These are phyloP conservation scores for Esperia sulphurella DNA, from an alignment of 2,888 invertebrate species.

Conservation along the genomic window DNA sequence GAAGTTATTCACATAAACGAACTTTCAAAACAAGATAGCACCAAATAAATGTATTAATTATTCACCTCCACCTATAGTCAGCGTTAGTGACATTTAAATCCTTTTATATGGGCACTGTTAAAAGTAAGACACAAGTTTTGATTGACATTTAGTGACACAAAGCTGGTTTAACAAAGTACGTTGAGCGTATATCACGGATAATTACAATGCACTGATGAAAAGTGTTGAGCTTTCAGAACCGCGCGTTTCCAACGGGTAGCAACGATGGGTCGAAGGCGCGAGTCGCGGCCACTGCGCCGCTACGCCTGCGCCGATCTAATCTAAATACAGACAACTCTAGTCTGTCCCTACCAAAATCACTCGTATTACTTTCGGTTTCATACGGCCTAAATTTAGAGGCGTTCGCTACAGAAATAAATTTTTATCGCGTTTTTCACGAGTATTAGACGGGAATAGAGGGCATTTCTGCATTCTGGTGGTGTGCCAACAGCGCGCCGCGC, in stretches of 20 bases:
- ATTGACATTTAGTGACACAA: slow-evolving; percentile 22
- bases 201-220: slow-evolving; percentile 5
- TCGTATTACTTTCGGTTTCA: slow-evolving; percentile 75
- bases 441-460: slow-evolving; percentile 65
- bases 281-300: slow-evolving; percentile 24
- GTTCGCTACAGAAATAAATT: slow-evolving; percentile 75
- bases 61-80: slow-evolving; percentile 72
- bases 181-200: slow-evolving; percentile 9
- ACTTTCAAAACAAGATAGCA: background rate
- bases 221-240: slow-evolving; percentile 10
- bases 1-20: background rate
- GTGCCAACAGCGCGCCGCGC: slow-evolving; percentile 53
- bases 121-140: slow-evolving; percentile 27
- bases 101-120: slow-evolving; percentile 34
- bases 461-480: slow-evolving; percentile 57
- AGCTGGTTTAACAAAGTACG: slow-evolving; percentile 15
- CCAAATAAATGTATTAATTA: slow-evolving; percentile 24
- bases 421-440: slow-evolving; percentile 69
- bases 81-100: slow-evolving; percentile 72
- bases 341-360: slow-evolving; percentile 71
- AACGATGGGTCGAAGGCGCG: slow-evolving; percentile 21
- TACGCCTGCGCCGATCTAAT: slow-evolving; percentile 53
- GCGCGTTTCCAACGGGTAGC: slow-evolving; percentile 16
- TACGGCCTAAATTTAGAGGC: slow-evolving; percentile 77
- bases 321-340: slow-evolving; percentile 76